Evolutionary conservation across 2,888 invertebrate species (phyloP).

Genomic region (Erpobdella octoculata): DNA sequence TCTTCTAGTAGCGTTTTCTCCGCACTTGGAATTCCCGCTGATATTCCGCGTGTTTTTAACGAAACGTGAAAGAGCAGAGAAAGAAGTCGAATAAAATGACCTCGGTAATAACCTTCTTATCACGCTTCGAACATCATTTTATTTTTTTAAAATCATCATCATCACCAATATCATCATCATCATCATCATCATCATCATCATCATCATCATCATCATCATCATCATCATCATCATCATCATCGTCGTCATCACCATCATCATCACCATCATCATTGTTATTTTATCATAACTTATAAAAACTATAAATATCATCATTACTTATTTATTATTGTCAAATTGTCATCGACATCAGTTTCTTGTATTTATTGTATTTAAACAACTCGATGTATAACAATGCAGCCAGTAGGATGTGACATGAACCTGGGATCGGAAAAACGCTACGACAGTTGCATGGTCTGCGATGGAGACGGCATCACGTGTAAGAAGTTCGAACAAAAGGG

Average conservation of each 20-base stretch:
- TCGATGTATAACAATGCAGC: conserved; percentile 39
- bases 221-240: background rate
- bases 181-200: conserved; percentile 5
- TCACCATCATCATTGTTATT: background rate
- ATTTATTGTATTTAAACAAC: background rate
- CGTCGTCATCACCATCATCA: background rate
- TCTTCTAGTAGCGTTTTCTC: too few relatives aligned
- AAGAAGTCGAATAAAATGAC: too few relatives aligned
- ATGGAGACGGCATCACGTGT: conserved; percentile 48
- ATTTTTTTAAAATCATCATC: too few relatives aligned
- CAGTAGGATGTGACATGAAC: conserved; percentile 52
- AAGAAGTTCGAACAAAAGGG: conserved; percentile 31
- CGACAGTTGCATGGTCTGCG: conserved; percentile 52
- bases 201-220: conserved; percentile 4
- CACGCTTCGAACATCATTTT: too few relatives aligned
- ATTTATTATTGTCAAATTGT: background rate
- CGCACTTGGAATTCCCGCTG: too few relatives aligned
- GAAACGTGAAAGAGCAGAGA: too few relatives aligned
- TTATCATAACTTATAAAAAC: too few relatives aligned
- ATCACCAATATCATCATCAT: background rate
- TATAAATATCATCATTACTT: background rate
- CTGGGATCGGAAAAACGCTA: conserved; percentile 44
- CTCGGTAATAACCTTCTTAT: too few relatives aligned
- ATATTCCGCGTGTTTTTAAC: too few relatives aligned
- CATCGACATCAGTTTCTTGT: background rate